Percentiles rank a stretch among this genome's conserved stretches.
These are phyloP conservation scores for Bubo scandiacus DNA, from an alignment of 2,113 vertebrate genomes.

Conservation along the genomic window DNA sequence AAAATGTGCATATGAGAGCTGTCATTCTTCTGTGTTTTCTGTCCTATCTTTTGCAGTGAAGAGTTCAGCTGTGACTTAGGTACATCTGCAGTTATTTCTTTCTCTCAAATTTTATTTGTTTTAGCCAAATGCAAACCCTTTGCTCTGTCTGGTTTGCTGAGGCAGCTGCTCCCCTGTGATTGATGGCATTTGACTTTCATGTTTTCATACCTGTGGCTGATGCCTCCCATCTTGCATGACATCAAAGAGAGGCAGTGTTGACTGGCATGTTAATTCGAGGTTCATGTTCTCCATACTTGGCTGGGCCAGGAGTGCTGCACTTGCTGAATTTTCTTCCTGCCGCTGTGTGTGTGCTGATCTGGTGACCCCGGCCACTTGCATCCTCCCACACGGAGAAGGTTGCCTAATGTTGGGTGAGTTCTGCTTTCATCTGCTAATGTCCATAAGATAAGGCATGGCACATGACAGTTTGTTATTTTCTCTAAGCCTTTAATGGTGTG, in stretches of 20 bases:
- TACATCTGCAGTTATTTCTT: neutral
- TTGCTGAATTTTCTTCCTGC: neutral
- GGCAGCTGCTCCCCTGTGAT: neutral
- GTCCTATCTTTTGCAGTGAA: neutral
- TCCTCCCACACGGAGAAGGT: neutral
- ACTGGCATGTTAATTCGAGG: neutral
- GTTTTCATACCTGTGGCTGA: slow-evolving; percentile 43
- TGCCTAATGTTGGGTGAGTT: neutral
- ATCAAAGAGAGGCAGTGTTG: neutral
- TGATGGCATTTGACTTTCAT: neutral
- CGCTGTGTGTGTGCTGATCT: rapidly evolving
- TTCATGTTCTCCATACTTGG: neutral
- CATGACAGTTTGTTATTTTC: neutral
- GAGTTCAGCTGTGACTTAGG: neutral
- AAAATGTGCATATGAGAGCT: neutral
- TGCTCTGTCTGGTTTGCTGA: neutral
- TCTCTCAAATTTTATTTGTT: neutral
- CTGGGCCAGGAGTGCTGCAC: neutral
- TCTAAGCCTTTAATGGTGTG: neutral
- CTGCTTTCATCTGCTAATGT: neutral
- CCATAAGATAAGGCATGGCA: neutral
- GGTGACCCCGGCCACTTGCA: rapidly evolving
- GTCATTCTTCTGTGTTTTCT: neutral
- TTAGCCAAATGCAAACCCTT: neutral
- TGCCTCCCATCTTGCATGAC: slow-evolving; percentile 11